Conservation (phyloP, 1,140 invertebrate genomes). For the Drosophila nasuta region DNA sequence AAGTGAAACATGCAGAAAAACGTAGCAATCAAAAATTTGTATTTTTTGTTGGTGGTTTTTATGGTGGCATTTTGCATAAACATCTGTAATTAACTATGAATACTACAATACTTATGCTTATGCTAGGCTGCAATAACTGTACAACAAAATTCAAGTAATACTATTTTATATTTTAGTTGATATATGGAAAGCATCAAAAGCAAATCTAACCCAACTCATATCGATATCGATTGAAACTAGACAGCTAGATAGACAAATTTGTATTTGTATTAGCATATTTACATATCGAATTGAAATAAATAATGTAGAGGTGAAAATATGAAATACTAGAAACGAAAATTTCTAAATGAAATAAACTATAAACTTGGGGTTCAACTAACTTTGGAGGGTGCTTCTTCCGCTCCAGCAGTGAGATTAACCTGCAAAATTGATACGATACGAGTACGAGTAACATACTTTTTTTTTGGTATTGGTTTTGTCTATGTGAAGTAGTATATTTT, state of each 20-base stretch:
- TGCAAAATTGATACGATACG: constrained; percentile 74
- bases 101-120: constrained; percentile 2
- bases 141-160: constrained; percentile 8
- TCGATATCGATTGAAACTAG: background rate
- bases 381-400: constrained; percentile 84
- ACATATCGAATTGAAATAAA: too few species aligned
- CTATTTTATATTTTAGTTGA: background rate
- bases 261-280: background rate
- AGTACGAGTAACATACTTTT: constrained; percentile 17
- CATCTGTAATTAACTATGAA: constrained; percentile 21
- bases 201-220: constrained; percentile 15
- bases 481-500: constrained; percentile 2
- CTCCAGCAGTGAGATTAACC: constrained; percentile 84
- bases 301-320: background rate
- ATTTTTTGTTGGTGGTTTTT: background rate
- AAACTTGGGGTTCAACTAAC: constrained; percentile 64
- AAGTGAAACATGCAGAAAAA: constrained; percentile 37
- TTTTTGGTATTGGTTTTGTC: background rate
- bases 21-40: background rate
- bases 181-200: constrained; percentile 9
- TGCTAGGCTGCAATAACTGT: constrained; percentile 12
- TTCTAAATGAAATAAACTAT: constrained; percentile 5
- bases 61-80: background rate
- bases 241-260: background rate
- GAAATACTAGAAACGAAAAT: background rate